Percentiles rank a stretch among this genome's conserved stretches.
Conservation (phyloP, 1,140 invertebrate species). For the Dreissena rostriformis region DNA sequence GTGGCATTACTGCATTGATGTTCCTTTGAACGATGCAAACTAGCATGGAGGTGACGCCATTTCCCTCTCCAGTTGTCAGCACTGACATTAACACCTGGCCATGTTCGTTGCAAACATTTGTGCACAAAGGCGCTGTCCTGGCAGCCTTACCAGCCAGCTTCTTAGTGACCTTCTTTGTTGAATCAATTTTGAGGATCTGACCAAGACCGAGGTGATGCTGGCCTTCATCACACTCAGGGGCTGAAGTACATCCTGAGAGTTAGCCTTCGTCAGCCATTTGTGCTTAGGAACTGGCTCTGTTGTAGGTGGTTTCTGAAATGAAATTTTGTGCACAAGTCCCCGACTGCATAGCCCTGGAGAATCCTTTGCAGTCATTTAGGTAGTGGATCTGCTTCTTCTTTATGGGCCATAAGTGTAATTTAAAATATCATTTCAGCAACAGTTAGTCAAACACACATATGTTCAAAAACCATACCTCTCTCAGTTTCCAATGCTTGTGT, state of each 20-base stretch:
- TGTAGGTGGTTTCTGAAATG: conserved; percentile 50
- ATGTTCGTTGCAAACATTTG: conserved; percentile 12
- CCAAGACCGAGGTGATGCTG: conserved; percentile 63
- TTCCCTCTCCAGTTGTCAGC: conserved; percentile 44
- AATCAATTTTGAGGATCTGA: conserved; percentile 64
- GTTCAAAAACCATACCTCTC: too few species aligned
- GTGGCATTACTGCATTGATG: not conserved
- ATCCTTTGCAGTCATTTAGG: conserved; percentile 28
- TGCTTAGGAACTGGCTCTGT: conserved; percentile 34
- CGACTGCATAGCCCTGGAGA: not conserved
- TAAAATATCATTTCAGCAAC: too few species aligned
- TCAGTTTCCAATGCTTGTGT: too few species aligned
- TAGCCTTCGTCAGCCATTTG: conserved; percentile 55
- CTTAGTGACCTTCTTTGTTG: conserved; percentile 53
- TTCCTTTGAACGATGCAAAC: conserved; percentile 19
- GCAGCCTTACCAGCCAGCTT: conserved; percentile 40
- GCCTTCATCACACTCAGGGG: conserved; percentile 58
- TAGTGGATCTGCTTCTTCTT: conserved; percentile 1
- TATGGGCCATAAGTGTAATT: too few species aligned
- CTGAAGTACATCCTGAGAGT: conserved; percentile 47
- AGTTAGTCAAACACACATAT: too few species aligned
- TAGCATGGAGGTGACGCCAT: conserved; percentile 26
- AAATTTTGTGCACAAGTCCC: too few species aligned
- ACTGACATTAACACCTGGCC: conserved; percentile 62
- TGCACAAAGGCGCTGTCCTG: not conserved